These are phyloP conservation scores for Petroica traversi DNA, from an alignment of 2,113 vertebrate genomes.

Conservation along the genomic window DNA sequence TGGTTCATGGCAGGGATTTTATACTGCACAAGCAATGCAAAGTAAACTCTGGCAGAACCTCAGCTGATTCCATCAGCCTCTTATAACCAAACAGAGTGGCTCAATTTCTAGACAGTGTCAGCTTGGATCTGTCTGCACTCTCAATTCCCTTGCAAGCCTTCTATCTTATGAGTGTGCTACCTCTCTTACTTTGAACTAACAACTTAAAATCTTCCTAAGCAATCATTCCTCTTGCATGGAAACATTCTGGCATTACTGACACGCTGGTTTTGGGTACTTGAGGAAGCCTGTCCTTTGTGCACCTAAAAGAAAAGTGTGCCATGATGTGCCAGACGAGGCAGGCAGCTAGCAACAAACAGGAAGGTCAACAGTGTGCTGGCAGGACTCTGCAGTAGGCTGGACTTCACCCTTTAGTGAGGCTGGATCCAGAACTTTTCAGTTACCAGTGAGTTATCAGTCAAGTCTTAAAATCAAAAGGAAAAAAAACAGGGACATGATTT, in stretches of 20 bases:
- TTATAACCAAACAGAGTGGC: not conserved
- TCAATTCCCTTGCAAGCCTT: not conserved
- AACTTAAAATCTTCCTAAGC: not conserved
- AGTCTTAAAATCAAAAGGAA: not conserved
- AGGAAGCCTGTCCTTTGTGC: not conserved
- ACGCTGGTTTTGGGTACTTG: not conserved
- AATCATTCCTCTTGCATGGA: not conserved
- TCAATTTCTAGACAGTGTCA: not conserved
- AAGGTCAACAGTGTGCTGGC: not conserved
- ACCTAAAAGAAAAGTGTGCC: not conserved
- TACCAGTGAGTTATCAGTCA: not conserved
- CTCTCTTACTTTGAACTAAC: not conserved
- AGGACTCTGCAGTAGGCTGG: not conserved
- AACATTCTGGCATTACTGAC: not conserved
- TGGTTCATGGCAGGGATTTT: not conserved
- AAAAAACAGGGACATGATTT: not conserved
- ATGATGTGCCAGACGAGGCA: not conserved
- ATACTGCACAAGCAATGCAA: not conserved
- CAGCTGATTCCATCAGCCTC: not conserved
- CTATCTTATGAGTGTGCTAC: not conserved
- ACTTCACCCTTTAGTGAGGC: not conserved
- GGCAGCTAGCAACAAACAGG: not conserved
- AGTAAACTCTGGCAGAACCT: not conserved
- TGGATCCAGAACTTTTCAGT: not conserved
- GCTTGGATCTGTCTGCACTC: not conserved